These are phyloP conservation scores for Esperia sulphurella DNA, from an alignment of 2,888 invertebrate genomes.

Conservation along the genomic window DNA sequence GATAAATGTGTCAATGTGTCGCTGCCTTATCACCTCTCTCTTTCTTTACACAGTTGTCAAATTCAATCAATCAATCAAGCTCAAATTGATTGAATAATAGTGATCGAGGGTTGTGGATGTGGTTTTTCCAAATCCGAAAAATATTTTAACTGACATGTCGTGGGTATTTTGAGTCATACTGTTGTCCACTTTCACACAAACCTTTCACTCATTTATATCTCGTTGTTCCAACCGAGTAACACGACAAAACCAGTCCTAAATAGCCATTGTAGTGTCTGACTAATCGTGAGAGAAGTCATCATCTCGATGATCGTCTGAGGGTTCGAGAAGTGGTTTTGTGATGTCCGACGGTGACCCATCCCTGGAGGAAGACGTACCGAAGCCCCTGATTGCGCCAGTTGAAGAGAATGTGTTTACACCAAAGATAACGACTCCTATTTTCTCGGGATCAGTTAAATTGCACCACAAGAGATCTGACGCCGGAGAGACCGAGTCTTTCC, in stretches of 20 bases:
- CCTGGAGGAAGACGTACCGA: conserved; percentile 70
- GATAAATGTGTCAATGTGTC: too few relatives aligned
- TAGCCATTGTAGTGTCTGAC: conserved; percentile 16
- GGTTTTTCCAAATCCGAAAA: too few relatives aligned
- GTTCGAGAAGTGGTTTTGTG: conserved; percentile 31
- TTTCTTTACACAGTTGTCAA: too few relatives aligned
- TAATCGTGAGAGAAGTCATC: conserved; percentile 15
- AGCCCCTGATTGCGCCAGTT: conserved; percentile 52
- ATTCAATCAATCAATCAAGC: too few relatives aligned
- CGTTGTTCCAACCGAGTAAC: too few relatives aligned
- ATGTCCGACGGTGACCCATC: conserved; percentile 78
- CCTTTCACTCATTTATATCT: not conserved
- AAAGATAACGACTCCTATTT: conserved; percentile 67
- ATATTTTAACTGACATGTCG: too few relatives aligned
- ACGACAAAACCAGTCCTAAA: too few relatives aligned
- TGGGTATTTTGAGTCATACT: too few relatives aligned
- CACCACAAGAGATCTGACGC: conserved; percentile 59
- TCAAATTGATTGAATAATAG: too few relatives aligned
- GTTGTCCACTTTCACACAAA: not conserved
- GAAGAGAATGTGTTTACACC: conserved; percentile 73
- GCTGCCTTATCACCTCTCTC: too few relatives aligned
- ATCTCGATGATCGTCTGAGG: conserved; percentile 2
- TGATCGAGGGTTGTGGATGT: too few relatives aligned
- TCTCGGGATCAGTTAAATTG: conserved; percentile 58
- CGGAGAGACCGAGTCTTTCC: conserved; percentile 61